Conservation (phyloP, 2,797 vertebrate genomes). For the Falco rusticolus region DNA sequence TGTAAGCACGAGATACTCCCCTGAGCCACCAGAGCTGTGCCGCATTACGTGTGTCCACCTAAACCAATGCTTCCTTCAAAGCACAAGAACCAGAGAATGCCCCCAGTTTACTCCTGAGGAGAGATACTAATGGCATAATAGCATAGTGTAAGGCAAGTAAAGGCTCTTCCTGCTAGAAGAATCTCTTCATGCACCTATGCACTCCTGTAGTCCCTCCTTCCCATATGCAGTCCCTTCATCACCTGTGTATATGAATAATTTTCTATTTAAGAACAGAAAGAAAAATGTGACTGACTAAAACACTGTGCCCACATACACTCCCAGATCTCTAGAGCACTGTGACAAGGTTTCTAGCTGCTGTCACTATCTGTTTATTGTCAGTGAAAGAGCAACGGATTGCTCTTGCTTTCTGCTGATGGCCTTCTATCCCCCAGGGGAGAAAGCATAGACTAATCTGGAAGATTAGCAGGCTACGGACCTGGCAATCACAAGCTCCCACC, state of each 20-base stretch:
- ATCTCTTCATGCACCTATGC: neutral
- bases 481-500: conserved; percentile 29
- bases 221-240: neutral
- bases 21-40: neutral
- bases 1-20: accelerated
- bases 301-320: neutral
- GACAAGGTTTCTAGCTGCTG: conserved; percentile 32
- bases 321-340: neutral
- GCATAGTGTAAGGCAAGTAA: neutral
- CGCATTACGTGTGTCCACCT: neutral
- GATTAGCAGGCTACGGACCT: conserved; percentile 56
- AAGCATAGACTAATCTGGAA: conserved; percentile 59
- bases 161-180: neutral
- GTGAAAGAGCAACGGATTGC: conserved; percentile 48
- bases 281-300: neutral
- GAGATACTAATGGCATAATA: neutral
- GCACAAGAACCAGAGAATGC: neutral
- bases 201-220: neutral
- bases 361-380: conserved; percentile 27
- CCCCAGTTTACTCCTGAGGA: neutral
- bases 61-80: neutral
- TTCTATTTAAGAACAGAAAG: neutral
- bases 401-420: conserved; percentile 55
- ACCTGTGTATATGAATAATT: neutral
- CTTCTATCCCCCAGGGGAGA: conserved; percentile 28